Base-by-base conservation (phyloP, 2,113 vertebrate species). In the Gopherus evgoodei region DNA sequence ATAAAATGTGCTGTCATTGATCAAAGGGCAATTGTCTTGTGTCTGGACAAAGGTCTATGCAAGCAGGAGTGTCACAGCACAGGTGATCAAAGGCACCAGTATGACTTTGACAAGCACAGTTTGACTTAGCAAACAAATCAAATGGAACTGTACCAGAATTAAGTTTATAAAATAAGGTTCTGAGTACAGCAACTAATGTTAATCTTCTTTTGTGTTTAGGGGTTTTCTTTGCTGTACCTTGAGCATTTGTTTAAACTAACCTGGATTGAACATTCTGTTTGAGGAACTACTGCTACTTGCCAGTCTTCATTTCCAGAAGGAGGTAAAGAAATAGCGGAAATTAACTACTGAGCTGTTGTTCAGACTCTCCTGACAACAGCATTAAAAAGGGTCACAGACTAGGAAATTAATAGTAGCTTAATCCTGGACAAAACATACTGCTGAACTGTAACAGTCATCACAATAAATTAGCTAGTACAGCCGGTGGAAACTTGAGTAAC, bases 31-130 rank as follows among this genome's bases (percentile, higher is more conserved):
- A 25, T 7, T 65, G 22, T 3, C 78, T 59, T 53, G 78, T 76
- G 79, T 88, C 72, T 42, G 47, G 57, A 84, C 76, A 87, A 81
- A 93, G 75, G 29, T 92, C 85, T 49, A 17, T 3, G 17, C 62
- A 5, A 1, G 3, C 38, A 82, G 2, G 47, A 0, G 0, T 11
- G 81, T 80, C 85, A 59, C 81, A 21, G 0, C 4, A 88, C 24
- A 57, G 0, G 31, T 50, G 19, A 87, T 69, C 27, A 89, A 42
- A 21, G 76, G 75, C 57, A 87, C 16, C 3, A 87, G 69, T 85
- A 47, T 47, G 38, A 31, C 86, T 44, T 91, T 47, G 47, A 47
- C 19, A 89, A 80, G 75, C 57, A 87, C 16, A 87, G 69, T 85
- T 49, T 49, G 38, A 31, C 84, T 44, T 91, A 84, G 24, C 50